Evolutionary conservation across 1,140 invertebrate genomes (phyloP), one percentile per base, ranked within the genome.

Genomic region (Heliconius congener): DNA sequence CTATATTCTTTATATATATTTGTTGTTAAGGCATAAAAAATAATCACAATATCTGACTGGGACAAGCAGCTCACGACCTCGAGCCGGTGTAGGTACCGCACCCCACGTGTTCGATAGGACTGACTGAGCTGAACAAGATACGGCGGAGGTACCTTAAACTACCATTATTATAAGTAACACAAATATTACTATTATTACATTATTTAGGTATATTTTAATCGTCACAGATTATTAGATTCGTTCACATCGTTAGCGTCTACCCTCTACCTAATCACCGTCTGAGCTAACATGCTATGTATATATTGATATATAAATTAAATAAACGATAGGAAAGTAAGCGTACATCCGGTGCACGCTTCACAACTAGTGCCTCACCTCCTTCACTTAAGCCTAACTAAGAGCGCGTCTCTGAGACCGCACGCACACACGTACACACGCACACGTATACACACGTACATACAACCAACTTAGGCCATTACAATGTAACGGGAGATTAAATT

Each of bases 271-370:
- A 66, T 66, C n/a, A 66, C 60, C 23, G 60, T 66, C 60, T 13
- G 60, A 19, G 18, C 16, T 52, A 66, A 30, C 60, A 57, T 57
- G 23, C 23, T 66, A 66, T 66, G 60, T 30, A 57, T 30, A 57
- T 66, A 66, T 66, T 66, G 23, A 27, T 11, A 16, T 30, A 66
- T 11, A 66, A 66, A 66, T 23, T 66, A 66, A 66, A 66, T 66
- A 4, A 66, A 66, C 16, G 23, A 66, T 66, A 66, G 11, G 60
- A 66, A 74, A 74, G 4, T 8, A 34, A 34, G 73, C 73, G 30
- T 55, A 74, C 73, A 37, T 19, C 23, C 50, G 23, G 46, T 74
- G 73, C 52, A 34, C 46, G 46, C 73, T 55, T 74, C 73, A 55
- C 73, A 74, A 74, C 42, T 19, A 19, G 42, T 55, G 9, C 16